phyloP scores from a whole-genome alignment of 1,140 invertebrate species.

The Agrypnia vestita region DNA sequence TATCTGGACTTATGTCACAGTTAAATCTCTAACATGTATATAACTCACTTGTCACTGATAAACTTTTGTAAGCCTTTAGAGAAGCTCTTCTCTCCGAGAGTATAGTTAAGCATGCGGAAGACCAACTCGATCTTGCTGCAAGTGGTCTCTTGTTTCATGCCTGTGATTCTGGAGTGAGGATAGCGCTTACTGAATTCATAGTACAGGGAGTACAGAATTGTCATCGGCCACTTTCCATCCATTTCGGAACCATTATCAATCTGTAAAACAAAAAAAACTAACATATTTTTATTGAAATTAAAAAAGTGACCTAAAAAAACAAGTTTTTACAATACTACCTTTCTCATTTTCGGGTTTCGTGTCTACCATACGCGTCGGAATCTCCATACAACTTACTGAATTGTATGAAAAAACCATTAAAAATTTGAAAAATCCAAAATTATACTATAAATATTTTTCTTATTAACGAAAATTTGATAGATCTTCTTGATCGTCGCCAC shows the following conservation, averaged over 20 bases:
- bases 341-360: too few relatives aligned
- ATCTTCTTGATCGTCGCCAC: too few relatives aligned
- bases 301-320: too few relatives aligned
- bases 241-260: slow-evolving; percentile 79
- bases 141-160: slow-evolving; percentile 81
- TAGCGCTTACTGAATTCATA: slow-evolving; percentile 84
- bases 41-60: slow-evolving; percentile 74
- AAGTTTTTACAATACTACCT: too few relatives aligned
- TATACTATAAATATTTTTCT: too few relatives aligned
- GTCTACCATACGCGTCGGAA: too few relatives aligned
- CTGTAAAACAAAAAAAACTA: slow-evolving; percentile 65
- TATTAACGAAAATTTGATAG: too few relatives aligned
- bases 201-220: slow-evolving; percentile 81
- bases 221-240: slow-evolving; percentile 84
- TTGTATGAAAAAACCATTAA: too few relatives aligned
- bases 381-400: too few relatives aligned
- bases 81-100: slow-evolving; percentile 86
- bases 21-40: too few relatives aligned
- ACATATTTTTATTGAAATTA: not conserved
- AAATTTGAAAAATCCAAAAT: too few relatives aligned
- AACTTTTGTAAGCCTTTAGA: slow-evolving; percentile 82
- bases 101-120: slow-evolving; percentile 93
- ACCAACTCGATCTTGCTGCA: slow-evolving; percentile 87
- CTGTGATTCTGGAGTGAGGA: slow-evolving; percentile 80
- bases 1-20: too few relatives aligned